Evolutionary conservation across 2,797 vertebrate species (phyloP), one percentile per base, ranked within the genome.

Genomic region (Kryptopterus vitreolus): DNA sequence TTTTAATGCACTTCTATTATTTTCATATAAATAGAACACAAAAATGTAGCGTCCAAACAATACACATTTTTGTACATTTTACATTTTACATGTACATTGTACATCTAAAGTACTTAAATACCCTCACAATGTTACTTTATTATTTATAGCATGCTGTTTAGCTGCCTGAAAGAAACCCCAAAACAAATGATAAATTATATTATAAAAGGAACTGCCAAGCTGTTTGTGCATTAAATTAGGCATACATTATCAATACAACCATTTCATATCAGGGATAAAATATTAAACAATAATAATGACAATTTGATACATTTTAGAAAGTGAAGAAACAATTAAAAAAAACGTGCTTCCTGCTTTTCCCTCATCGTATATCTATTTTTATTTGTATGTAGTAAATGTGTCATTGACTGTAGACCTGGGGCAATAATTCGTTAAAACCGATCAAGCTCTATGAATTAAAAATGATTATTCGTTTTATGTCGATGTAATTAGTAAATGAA

Each of bases 391-490:
- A 43, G 43, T 46, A 29, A 53, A 71, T 70, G 1, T 35, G 53
- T 61, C 9, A 22, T 29, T 38, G n/a, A 35, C 52, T 65, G 52
- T 35, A 46, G 4, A 33, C 12, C 24, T 58, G 29, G 20, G 24
- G 15, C 79, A 81, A 16, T 59, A 31, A 69, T 77, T 70, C 74
- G 65, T 76, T 76, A 62, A 81, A 76, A 38, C 31, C 31, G 2
- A 38, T 63, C n/a, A n/a, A 52, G 8, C 12, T 4, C 6, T 66
- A 16, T 58, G 20, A 1, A 75, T 33, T 75, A 55, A 74, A 74
- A 11, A 71, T 58, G n/a, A 72, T 33, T 55, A 80, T 78, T 71
- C 18, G 57, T 81, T 66, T 63, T 8, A 50, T 77, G 53, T 80
- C 15, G 11, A 29, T 50, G 16, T 11, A 80, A 57, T 35, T 50